Evolutionary conservation across 1,140 invertebrate genomes (phyloP), one percentile per base, ranked within the genome.

Genomic region (Pseudobourletiella spinata): DNA sequence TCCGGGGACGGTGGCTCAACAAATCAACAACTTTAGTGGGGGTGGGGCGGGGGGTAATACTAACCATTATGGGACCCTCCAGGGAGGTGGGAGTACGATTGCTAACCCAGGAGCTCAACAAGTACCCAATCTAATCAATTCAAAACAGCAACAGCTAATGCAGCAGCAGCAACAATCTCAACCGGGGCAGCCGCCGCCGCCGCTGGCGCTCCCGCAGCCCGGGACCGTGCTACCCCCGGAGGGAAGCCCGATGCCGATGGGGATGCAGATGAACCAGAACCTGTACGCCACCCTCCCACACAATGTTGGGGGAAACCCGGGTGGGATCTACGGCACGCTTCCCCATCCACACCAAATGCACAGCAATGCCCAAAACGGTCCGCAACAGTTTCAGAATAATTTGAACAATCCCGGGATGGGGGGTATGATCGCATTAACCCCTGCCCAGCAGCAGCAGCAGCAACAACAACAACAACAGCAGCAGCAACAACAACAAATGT

Each of bases 401-500:
- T 24, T 56, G 11, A 56, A 56, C 42, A 18, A 24, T 3, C 3
- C 28, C 42, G 29, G 28, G 4, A 56, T 35, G 6, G 6, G 14
- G 16, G 20, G 4, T 24, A 22, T 14, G 22, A 46, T 11, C 3
- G 43, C 24, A 20, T 39, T n/a, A 39, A 11, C 8, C 39, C 35
- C 28, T 48, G 44, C 18, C 16, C 58, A 60, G 26, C 44, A 57
- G 16, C 59, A 51, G 25, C 35, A 22, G 20, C 56, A 63, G 30
- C 42, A 63, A 30, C 54, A 57, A 32, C 60, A 59, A 51, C n/a
- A n/a, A n/a, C n/a, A n/a, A n/a, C n/a, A n/a, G n/a, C 50, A 57
- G 8, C 65, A 60, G 18, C 35, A 42, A 24, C 61, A 63, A 26
- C 65, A 67, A 54, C 59, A 51, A 6, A 61, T 69, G 54, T 70